phyloP scores from a whole-genome alignment of 2,113 vertebrate species.

The Bagarius yarrelli region DNA sequence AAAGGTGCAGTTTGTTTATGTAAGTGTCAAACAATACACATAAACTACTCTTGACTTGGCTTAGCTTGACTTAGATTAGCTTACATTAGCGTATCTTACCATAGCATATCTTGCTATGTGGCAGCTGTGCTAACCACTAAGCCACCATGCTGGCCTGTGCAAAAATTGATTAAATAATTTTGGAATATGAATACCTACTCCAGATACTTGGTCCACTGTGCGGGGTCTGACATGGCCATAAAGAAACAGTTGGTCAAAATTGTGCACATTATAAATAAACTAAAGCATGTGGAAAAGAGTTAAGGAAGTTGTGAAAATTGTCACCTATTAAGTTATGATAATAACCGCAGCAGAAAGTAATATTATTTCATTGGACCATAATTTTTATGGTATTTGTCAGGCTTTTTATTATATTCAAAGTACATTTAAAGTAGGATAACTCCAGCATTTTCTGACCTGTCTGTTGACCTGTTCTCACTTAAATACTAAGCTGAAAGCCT shows the following conservation, averaged over 20 bases:
- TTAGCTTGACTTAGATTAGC: too few species aligned
- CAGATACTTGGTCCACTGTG: slow-evolving; percentile 91
- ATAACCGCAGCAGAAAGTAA: not conserved
- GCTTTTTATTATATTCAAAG: not conserved
- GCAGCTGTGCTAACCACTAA: too few species aligned
- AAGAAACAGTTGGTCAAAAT: slow-evolving; percentile 98
- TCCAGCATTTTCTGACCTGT: slow-evolving; percentile 21
- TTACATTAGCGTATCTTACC: too few species aligned
- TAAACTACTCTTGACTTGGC: too few species aligned
- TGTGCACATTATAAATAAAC: slow-evolving; percentile 98
- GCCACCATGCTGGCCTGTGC: too few species aligned
- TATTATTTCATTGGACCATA: not conserved
- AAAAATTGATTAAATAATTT: too few species aligned
- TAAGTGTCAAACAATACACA: too few species aligned
- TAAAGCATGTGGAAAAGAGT: slow-evolving; percentile 83
- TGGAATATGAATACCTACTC: slow-evolving; percentile 86
- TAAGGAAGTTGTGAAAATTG: slow-evolving; percentile 70
- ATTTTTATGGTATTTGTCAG: not conserved
- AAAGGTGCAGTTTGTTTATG: too few species aligned
- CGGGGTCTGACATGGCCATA: slow-evolving; percentile 94
- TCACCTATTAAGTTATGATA: not conserved
- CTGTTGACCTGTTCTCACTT: slow-evolving; percentile 1
- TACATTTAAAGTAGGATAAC: slow-evolving; percentile 13
- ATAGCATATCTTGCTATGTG: too few species aligned
- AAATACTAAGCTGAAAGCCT: slow-evolving; percentile 18